Conservation (phyloP, 2,113 vertebrate genomes). For the Gobius niger region DNA sequence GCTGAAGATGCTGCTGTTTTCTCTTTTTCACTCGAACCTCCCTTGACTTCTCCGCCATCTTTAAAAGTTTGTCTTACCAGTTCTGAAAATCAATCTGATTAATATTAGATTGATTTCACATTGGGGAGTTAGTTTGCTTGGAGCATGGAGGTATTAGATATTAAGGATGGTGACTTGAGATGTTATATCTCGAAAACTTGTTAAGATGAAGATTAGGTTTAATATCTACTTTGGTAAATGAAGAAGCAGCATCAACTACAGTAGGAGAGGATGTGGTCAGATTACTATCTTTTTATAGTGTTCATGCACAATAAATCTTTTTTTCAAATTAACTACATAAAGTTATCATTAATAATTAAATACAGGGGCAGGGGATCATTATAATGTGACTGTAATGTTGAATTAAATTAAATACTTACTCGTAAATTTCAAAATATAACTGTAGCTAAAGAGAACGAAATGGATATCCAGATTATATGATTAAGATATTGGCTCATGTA, state of each 20-base stretch:
- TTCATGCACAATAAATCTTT: neutral
- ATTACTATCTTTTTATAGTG: neutral
- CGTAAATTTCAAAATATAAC: neutral
- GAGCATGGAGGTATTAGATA: slow-evolving; percentile 27
- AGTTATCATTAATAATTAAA: no score
- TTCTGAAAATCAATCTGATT: slow-evolving; percentile 63
- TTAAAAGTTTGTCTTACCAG: slow-evolving; percentile 53
- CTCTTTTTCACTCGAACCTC: slow-evolving; percentile 83
- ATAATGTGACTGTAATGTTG: no score
- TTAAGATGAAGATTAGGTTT: slow-evolving; percentile 30
- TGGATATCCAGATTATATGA: neutral
- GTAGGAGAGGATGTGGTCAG: neutral
- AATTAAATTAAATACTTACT: neutral
- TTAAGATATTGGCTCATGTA: neutral
- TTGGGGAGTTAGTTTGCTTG: slow-evolving; percentile 26
- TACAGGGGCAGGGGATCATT: no score
- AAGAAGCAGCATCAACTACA: slow-evolving; percentile 23
- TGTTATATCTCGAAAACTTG: neutral
- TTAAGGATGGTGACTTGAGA: slow-evolving; percentile 10
- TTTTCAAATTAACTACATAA: no score
- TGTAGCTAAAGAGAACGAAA: neutral
- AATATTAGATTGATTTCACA: slow-evolving; percentile 39
- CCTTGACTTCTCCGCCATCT: slow-evolving; percentile 72
- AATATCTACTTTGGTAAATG: slow-evolving; percentile 40
- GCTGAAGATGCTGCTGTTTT: slow-evolving; percentile 76